Evolutionary conservation across 2,888 invertebrate species (phyloP), one percentile per base, ranked within the genome.

Genomic region (Drosophila antonietae): DNA sequence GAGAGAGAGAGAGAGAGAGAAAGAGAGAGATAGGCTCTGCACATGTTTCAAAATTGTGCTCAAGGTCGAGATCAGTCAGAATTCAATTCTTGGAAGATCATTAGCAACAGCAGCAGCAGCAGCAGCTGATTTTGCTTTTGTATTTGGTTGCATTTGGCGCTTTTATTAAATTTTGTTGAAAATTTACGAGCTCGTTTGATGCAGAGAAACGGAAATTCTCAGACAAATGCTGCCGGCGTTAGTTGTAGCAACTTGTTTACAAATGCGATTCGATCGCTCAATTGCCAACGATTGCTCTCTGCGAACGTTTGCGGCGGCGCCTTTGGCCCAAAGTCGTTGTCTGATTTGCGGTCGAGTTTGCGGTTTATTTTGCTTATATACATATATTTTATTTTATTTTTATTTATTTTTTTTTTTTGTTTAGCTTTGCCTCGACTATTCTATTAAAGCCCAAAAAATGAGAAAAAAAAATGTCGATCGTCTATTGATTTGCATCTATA

Each of bases 401-500:
- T 55, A 55, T 46, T 58, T 44, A 55, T 56, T 59, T 20, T 20
- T 2, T 56, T 59, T 20, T 20, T 2, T 20, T 20, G 20, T 20
- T 20, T 35, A 46, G 31, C 53, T 57, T 35, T 78, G 70, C 66
- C 65, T 71, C 70, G 73, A 78, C 70, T 81, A 85, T 83, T 83
- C 83, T 83, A 74, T 76, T 84, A 78, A 80, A 76, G 68, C 78
- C 76, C 55, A 8, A 62, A 60, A 57, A 39, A 39, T 28, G 28
- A 20, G 43, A 43, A 56, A 18, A 53, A 43, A 41, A 76, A 56
- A 46, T 31, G 71, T 76, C 66, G 70, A 75, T 71, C 70, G 63
- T 64, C 77, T 86, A 84, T 84, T 84, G 84, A 84, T 84, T 84
- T 86, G 86, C 84, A 84, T 84, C 84, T 83, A 83, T 81, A 69